Conservation (phyloP, 2,113 vertebrate species). For the Nothocercus julius region DNA sequence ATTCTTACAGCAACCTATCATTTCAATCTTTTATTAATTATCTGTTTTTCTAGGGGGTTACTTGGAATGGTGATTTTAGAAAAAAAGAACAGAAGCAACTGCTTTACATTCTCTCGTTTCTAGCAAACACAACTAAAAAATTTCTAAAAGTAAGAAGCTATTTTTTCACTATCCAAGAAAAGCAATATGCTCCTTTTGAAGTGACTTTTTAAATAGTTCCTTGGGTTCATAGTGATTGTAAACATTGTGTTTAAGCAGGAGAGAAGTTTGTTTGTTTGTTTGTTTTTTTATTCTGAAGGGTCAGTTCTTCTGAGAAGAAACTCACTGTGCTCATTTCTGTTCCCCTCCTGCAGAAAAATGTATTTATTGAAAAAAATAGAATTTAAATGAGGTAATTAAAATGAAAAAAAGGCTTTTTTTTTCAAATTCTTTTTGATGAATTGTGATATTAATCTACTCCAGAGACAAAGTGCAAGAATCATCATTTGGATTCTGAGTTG, state of each 20-base stretch:
- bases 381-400: constrained; percentile 27
- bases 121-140: neutral
- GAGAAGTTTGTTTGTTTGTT: neutral
- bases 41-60: neutral
- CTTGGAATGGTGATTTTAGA: neutral
- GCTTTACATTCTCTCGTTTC: neutral
- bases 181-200: neutral
- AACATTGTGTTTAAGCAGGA: neutral
- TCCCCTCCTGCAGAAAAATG: neutral
- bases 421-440: constrained; percentile 46
- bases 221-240: neutral
- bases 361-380: neutral
- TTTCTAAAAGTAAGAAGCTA: neutral
- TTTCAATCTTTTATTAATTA: neutral
- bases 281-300: neutral
- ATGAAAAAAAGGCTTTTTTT: neutral
- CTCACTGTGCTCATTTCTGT: neutral
- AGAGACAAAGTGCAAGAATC: constrained; percentile 50
- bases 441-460: constrained; percentile 41
- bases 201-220: neutral
- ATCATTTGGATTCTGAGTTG: constrained; percentile 59
- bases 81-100: neutral
- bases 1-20: neutral
- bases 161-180: neutral
- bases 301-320: neutral